These are phyloP conservation scores for Drosophila subobscura DNA, from an alignment of 1,140 invertebrate genomes.

Conservation along the genomic window DNA sequence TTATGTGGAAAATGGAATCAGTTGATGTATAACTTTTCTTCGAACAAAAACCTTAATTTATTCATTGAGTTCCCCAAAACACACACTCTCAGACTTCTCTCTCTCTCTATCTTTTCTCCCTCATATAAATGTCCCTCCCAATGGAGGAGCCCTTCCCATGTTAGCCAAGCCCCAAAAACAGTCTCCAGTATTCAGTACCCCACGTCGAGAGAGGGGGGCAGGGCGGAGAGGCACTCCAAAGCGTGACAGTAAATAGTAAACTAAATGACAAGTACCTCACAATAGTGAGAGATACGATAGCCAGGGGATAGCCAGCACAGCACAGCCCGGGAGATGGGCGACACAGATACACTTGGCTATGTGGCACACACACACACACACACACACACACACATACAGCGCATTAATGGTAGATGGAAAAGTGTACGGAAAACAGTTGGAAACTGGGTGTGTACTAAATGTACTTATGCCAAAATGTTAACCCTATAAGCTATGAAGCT, in stretches of 20 bases:
- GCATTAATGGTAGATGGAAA: constrained; percentile 5
- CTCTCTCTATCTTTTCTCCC: constrained; percentile 3
- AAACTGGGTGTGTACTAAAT: constrained; percentile 73
- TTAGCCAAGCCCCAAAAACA: constrained; percentile 44
- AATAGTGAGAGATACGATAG: constrained; percentile 69
- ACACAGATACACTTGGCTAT: constrained; percentile 56
- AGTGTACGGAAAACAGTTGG: constrained; percentile 20
- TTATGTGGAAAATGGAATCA: no score
- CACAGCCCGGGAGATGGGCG: constrained; percentile 42
- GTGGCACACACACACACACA: constrained; percentile 14
- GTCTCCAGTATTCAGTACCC: no score
- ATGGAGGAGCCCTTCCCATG: constrained; percentile 43
- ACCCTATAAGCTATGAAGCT: constrained; percentile 64
- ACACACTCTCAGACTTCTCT: constrained; percentile 12
- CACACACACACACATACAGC: constrained; percentile 25
- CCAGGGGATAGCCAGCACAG: constrained; percentile 46
- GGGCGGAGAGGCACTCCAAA: constrained; percentile 64
- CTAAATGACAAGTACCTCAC: constrained; percentile 78
- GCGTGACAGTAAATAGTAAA: constrained; percentile 80
- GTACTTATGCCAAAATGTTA: constrained; percentile 78
- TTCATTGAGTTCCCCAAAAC: neutral
- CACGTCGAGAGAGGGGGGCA: no score
- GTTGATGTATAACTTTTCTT: no score
- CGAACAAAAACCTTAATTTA: no score
- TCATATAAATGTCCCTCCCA: constrained; percentile 3